Conservation (phyloP, 2,888 invertebrate species). For the Zootermopsis nevadensis region DNA sequence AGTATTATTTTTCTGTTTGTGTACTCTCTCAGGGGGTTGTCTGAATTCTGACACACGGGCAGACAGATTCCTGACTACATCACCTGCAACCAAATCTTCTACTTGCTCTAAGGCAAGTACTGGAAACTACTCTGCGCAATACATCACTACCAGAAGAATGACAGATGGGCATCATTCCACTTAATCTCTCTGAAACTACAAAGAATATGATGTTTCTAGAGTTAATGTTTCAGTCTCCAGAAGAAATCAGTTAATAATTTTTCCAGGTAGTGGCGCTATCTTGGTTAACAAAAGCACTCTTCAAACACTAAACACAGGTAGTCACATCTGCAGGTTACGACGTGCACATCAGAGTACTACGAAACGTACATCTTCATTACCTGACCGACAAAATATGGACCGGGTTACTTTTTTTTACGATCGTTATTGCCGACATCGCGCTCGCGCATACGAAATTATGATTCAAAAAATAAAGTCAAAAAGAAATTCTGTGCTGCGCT, state of each 20-base stretch:
- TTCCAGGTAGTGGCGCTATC: conserved; percentile 18
- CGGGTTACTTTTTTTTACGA: conserved; percentile 51
- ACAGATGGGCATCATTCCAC: conserved; percentile 33
- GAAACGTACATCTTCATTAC: conserved; percentile 11
- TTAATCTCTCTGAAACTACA: conserved; percentile 24
- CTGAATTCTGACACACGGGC: conserved; percentile 29
- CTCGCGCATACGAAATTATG: conserved; percentile 49
- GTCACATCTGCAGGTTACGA: conserved; percentile 25
- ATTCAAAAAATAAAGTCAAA: conserved; percentile 36
- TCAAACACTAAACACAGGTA: conserved; percentile 10
- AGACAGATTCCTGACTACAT: conserved; percentile 4
- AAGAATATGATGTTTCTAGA: conserved; percentile 14
- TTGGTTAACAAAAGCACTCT: conserved; percentile 26
- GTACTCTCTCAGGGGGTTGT: background rate
- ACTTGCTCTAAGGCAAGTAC: background rate
- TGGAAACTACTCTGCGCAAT: conserved; percentile 18
- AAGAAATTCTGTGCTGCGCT: conserved; percentile 43
- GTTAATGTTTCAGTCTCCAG: conserved; percentile 17
- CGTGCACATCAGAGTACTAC: conserved; percentile 28
- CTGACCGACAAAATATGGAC: conserved; percentile 52
- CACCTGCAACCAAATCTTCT: background rate
- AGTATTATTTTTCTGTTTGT: conserved; percentile 15
- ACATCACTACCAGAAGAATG: too few relatives aligned
- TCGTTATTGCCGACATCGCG: conserved; percentile 54
- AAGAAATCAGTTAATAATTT: conserved; percentile 14